Evolutionary conservation across 2,888 invertebrate species (phyloP), one percentile per base, ranked within the genome.

Genomic region (Ophraella communa): DNA sequence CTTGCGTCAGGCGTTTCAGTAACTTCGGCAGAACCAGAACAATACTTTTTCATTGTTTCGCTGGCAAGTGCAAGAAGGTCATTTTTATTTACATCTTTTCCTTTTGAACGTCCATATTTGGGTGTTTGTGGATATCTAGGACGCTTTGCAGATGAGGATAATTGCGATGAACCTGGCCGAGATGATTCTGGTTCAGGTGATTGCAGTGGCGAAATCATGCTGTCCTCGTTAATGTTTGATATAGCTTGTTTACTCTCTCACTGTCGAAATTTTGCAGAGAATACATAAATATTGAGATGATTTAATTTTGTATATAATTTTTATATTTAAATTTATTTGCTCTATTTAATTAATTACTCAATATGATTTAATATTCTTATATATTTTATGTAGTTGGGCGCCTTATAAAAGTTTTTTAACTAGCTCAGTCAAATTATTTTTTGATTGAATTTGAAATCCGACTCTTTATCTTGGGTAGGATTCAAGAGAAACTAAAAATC

Each of bases 121-220:
- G 49, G 49, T 49, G 49, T 49, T 49, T 49, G 23, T 49, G 49
- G 11, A 49, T 49, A 49, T 49, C 49, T 49, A 49, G 49, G 8
- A 24, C 24, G 1, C 24, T 24, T 2, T 24, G 24, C 24, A 24
- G 24, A 24, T 24, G 24, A 24, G 49, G 24, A 49, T 49, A 24
- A 49, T 49, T 49, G 49, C 49, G 49, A 49, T 49, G 24, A 23
- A 23, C 49, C 49, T 49, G 49, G 49, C 49, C 24, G 49, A 49
- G 49, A 49, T 49, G 49, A 49, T 23, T 49, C 49, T 49, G 49
- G 49, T 49, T 49, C 49, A 49, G 49, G 49, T 49, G 24, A 49
- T 49, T 49, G 49, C 49, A 49, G 49, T 49, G 49, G 49, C 49
- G 49, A 49, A 49, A 49, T 49, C 49, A 49, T 21, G 14, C 14